Conservation (phyloP, 2,888 invertebrate genomes). For the Agrenia bidenticulata region DNA sequence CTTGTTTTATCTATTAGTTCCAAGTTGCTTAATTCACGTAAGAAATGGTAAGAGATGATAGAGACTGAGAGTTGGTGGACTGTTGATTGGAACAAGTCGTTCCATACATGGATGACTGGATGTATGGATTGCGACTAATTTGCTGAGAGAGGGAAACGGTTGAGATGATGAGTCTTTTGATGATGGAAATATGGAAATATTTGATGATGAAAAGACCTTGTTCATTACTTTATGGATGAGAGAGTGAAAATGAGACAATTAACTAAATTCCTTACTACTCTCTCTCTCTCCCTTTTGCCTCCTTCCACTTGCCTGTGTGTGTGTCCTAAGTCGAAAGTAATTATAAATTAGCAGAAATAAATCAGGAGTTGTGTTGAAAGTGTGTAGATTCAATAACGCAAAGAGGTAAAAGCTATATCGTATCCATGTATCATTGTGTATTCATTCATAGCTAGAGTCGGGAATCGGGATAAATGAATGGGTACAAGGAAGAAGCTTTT, state of each 20-base stretch:
- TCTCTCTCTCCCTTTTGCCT: no score
- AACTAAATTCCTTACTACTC: constrained; percentile 6
- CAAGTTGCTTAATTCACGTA: background rate
- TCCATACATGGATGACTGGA: background rate
- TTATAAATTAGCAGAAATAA: no score
- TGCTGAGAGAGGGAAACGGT: background rate
- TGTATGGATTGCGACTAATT: background rate
- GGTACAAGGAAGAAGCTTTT: no score
- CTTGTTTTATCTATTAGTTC: constrained; percentile 2
- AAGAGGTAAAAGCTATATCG: no score
- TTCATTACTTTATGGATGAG: background rate
- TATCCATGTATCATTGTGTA: no score
- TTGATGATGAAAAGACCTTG: constrained; percentile 5
- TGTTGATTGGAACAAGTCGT: background rate
- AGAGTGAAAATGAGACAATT: constrained; percentile 8
- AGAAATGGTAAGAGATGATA: background rate
- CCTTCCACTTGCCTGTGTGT: no score
- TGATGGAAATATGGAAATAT: constrained; percentile 15
- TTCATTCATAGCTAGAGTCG: no score
- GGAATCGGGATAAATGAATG: no score
- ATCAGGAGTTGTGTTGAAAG: no score
- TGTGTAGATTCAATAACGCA: no score
- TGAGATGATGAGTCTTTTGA: constrained; percentile 14
- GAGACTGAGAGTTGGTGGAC: no score
- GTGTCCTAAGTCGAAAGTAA: no score